Base-by-base conservation (phyloP, 2,113 vertebrate genomes). In the Aphyosemion australe region DNA sequence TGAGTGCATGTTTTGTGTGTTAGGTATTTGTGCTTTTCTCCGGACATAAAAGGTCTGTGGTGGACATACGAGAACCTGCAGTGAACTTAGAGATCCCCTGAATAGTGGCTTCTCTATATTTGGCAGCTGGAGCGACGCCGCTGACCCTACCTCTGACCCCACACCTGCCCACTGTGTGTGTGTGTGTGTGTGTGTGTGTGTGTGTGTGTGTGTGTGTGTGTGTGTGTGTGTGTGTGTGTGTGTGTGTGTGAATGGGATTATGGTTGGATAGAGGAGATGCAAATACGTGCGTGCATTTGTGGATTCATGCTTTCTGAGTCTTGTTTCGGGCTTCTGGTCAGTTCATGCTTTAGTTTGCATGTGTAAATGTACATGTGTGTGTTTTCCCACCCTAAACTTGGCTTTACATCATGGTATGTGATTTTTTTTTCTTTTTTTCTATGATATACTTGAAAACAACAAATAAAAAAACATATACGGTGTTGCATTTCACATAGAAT, bases 101-200 rank as follows among this genome's bases (percentile, higher is more conserved):
- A 74, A 92, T 85, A 92, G 84, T 80, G 64, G 76, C 55, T 15
- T 69, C 76, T 87, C 88, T 92, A 90, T 92, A 81, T 90, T 92
- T 92, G 87, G 88, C 77, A 91, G 86, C 79, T 84, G 87, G 85
- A 87, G 82, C 89, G 75, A 87, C 60, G 86, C 79, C 67, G 60
- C 64, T 84, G 85, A 83, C 87, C 85, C 83, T 56, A 58, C 60
- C 53, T 50, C 67, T 87, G 88, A 91, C 89, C 85, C 79, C 83
- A 88, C 87, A 91, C 90, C 89, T 92, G 89, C 82, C 84, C 16
- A 45, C 39, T 53, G 48, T 49, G 45, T 49, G 31, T 31, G 21
- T 42, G 5, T 60, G 20, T 31, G 46, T 42, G 5, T 49, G 31
- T 31, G 21, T 42, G 5, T 60, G 20, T 31, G 46, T 49, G 31